Conservation (phyloP, 2,888 invertebrate genomes). For the Rutpela maculata region DNA sequence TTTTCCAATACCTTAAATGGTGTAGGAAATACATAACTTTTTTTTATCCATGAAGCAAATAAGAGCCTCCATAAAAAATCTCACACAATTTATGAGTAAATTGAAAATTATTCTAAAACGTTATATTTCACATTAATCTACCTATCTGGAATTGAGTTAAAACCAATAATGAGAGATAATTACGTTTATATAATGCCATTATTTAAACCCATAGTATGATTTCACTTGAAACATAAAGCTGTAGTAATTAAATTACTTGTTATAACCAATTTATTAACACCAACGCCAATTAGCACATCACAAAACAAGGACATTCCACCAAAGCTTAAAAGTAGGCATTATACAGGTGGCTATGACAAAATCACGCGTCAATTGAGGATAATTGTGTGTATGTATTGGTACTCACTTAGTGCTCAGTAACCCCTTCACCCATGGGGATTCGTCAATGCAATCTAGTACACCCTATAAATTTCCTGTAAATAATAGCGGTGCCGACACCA, state of each 20-base stretch:
- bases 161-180: slow-evolving; percentile 18
- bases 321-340: slow-evolving; percentile 13
- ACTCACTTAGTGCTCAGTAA: not conserved
- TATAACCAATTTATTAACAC: slow-evolving; percentile 19
- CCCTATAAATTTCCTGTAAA: slow-evolving; percentile 35
- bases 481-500: slow-evolving; percentile 34
- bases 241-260: slow-evolving; percentile 21
- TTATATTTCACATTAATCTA: not conserved
- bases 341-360: slow-evolving; percentile 20
- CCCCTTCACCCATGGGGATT: slow-evolving; percentile 5
- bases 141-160: slow-evolving; percentile 9
- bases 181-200: slow-evolving; percentile 16
- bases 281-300: slow-evolving; percentile 4
- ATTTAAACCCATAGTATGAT: not conserved
- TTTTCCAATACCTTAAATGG: too few species aligned
- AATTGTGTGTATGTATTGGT: slow-evolving; percentile 16
- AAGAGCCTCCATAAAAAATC: too few species aligned
- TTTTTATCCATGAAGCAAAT: too few species aligned
- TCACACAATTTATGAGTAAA: not conserved
- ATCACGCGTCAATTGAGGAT: not conserved
- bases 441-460: slow-evolving; percentile 6
- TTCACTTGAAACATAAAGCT: slow-evolving; percentile 1
- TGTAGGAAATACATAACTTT: too few species aligned
- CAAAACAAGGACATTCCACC: not conserved
- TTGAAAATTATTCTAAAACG: not conserved